Evolutionary conservation across 1,140 invertebrate species (phyloP).

Genomic region (Drosophila saltans): DNA sequence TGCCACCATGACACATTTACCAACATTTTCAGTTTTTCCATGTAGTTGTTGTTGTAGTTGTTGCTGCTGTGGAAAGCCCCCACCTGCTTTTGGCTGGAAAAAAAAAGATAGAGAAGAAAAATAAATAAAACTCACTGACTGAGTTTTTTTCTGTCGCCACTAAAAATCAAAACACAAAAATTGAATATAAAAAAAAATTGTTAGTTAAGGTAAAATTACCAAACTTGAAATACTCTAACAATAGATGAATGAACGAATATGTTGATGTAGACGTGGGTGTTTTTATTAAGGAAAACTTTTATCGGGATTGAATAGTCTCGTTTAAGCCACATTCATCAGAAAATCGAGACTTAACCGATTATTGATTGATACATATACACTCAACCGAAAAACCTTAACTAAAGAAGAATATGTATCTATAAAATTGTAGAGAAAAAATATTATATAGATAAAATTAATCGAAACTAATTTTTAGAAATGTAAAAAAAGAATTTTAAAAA

Average conservation of each 20-base stretch:
- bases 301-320: too few relatives aligned
- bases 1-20: slow-evolving; percentile 65
- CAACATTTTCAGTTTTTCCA: slow-evolving; percentile 59
- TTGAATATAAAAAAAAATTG: not conserved
- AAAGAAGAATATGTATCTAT: too few relatives aligned
- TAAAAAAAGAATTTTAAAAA: too few relatives aligned
- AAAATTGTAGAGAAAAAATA: too few relatives aligned
- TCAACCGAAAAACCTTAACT: too few relatives aligned
- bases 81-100: slow-evolving; percentile 52
- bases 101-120: slow-evolving; percentile 47
- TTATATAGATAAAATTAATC: too few relatives aligned
- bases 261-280: too few relatives aligned
- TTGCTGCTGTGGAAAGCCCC: slow-evolving; percentile 41
- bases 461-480: too few relatives aligned
- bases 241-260: not conserved
- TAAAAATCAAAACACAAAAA: slow-evolving; percentile 6
- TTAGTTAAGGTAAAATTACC: not conserved
- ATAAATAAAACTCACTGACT: slow-evolving; percentile 43
- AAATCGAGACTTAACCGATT: too few relatives aligned
- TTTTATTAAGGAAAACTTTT: too few relatives aligned
- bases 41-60: slow-evolving; percentile 33
- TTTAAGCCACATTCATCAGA: too few relatives aligned
- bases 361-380: too few relatives aligned
- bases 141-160: slow-evolving; percentile 1
- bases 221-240: slow-evolving; percentile 5